Evolutionary conservation across 2,113 vertebrate species (phyloP).

Genomic region (Pteruthius melanotis): DNA sequence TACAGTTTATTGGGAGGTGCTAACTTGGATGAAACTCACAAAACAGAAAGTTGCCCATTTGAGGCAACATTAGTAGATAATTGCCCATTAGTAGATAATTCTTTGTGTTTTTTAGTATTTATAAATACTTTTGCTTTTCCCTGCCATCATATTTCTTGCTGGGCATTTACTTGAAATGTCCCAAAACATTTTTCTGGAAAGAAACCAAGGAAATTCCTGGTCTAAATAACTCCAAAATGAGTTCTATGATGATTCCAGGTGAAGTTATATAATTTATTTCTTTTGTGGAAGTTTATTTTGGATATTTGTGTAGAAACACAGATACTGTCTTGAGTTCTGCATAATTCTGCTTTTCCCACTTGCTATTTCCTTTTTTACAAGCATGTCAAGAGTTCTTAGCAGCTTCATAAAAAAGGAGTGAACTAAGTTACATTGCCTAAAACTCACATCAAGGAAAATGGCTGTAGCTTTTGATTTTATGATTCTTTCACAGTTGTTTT

Average conservation of each 20-base stretch:
- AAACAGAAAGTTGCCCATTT: background rate
- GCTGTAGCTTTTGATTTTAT: background rate
- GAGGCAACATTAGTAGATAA: background rate
- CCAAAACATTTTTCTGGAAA: background rate
- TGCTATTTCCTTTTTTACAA: background rate
- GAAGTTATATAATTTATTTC: background rate
- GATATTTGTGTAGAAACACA: background rate
- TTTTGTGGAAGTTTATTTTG: background rate
- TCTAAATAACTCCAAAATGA: background rate
- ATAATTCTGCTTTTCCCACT: background rate
- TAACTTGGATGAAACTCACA: background rate
- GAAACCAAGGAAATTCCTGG: background rate
- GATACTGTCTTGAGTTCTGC: background rate
- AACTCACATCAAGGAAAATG: background rate
- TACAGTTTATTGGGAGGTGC: background rate
- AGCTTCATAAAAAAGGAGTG: background rate
- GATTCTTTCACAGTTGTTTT: background rate
- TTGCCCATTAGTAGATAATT: too few species aligned
- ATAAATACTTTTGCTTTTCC: background rate
- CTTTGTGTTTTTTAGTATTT: background rate
- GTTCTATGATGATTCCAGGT: background rate
- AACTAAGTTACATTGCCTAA: background rate
- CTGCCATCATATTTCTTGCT: background rate
- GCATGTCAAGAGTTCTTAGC: background rate
- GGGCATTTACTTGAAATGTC: background rate